Percentiles rank a stretch among this genome's conserved stretches.
These are phyloP conservation scores for Caenorhabditis inopinata DNA, from an alignment of 1,140 invertebrate genomes.

Conservation along the genomic window DNA sequence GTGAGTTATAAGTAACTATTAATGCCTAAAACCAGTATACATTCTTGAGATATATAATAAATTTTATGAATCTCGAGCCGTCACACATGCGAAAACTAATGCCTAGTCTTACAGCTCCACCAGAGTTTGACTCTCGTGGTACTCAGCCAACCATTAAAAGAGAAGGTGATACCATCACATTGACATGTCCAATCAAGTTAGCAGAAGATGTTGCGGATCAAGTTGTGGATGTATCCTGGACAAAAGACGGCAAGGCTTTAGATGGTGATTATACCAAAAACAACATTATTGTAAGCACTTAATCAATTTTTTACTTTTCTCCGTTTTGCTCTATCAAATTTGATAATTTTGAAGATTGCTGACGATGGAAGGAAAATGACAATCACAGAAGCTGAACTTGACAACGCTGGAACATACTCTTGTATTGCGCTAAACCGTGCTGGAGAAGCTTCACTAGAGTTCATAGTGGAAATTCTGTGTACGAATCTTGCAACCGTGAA, in stretches of 20 bases:
- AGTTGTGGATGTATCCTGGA: conserved; percentile 55
- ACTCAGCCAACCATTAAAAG: conserved; percentile 43
- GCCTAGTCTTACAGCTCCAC: too few relatives aligned
- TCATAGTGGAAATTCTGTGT: conserved; percentile 62
- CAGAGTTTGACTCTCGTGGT: conserved; percentile 51
- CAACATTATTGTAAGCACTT: conserved; percentile 7
- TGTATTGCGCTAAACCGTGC: conserved; percentile 62
- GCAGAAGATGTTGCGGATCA: conserved; percentile 11
- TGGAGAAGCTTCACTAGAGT: conserved; percentile 59
- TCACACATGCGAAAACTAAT: too few relatives aligned
- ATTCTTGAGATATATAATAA: too few relatives aligned
- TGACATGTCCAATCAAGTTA: conserved; percentile 54
- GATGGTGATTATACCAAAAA: conserved; percentile 36
- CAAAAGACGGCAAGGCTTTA: conserved; percentile 59
- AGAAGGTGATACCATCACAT: conserved; percentile 56
- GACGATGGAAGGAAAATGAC: conserved; percentile 54
- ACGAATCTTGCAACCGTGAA: conserved; percentile 54
- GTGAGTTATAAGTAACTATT: conserved; percentile 55
- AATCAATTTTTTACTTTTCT: background rate
- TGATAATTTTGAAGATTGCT: conserved; percentile 49
- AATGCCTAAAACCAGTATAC: too few relatives aligned
- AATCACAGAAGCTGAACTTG: conserved; percentile 39
- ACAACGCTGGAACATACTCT: conserved; percentile 58
- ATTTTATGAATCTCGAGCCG: too few relatives aligned
- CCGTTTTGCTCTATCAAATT: background rate